Conservation (phyloP, 2,888 invertebrate species). For the Phaonia tiefii region DNA sequence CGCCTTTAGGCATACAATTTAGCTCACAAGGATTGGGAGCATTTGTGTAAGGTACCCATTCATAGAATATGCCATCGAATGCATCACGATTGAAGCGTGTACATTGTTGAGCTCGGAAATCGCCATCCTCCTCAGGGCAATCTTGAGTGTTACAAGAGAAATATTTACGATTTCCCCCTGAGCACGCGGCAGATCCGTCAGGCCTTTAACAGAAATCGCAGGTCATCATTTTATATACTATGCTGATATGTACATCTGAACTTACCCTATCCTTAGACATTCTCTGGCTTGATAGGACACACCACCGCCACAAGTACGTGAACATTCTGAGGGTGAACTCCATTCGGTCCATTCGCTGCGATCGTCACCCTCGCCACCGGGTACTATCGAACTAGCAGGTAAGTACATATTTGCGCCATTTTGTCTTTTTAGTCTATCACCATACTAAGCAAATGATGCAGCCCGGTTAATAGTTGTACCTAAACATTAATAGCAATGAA, state of each 20-base stretch:
- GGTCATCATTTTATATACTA: no score
- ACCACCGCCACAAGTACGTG: slow-evolving; percentile 95
- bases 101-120: slow-evolving; percentile 95
- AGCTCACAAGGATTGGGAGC: slow-evolving; percentile 95
- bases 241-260: not conserved
- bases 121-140: slow-evolving; percentile 88
- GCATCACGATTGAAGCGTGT: slow-evolving; percentile 89
- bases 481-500: not conserved
- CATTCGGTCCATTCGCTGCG: slow-evolving; percentile 90
- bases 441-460: slow-evolving; percentile 82
- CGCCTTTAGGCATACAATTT: slow-evolving; percentile 96
- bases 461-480: not conserved
- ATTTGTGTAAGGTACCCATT: slow-evolving; percentile 94
- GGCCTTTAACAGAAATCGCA: slow-evolving; percentile 81
- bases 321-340: slow-evolving; percentile 91
- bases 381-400: slow-evolving; percentile 87
- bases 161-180: slow-evolving; percentile 90
- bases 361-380: slow-evolving; percentile 85
- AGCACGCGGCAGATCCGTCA: slow-evolving; percentile 85
- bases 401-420: slow-evolving; percentile 87
- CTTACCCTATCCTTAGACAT: slow-evolving; percentile 85
- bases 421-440: slow-evolving; percentile 89
- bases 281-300: slow-evolving; percentile 92
- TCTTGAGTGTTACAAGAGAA: slow-evolving; percentile 96
- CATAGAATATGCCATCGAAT: slow-evolving; percentile 91